phyloP scores from a whole-genome alignment of 2,797 vertebrate genomes.

The Glossophaga mutica region DNA sequence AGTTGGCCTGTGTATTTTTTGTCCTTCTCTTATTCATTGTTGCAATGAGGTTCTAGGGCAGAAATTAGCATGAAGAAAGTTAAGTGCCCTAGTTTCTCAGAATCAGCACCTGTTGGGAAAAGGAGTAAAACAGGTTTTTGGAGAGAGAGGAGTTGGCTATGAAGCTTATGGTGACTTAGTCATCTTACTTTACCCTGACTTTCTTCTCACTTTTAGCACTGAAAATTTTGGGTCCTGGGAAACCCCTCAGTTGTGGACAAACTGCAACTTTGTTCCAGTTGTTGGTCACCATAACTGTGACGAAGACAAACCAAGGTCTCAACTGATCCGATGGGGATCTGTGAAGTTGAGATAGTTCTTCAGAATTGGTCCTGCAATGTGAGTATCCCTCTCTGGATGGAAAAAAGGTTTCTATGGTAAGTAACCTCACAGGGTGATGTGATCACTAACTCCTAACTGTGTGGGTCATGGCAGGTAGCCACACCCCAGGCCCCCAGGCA shows the following conservation, averaged over 20 bases:
- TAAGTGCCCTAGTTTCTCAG: background rate
- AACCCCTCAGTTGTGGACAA: background rate
- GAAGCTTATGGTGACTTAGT: background rate
- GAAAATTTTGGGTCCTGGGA: background rate
- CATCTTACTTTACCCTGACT: background rate
- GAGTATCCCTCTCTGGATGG: background rate
- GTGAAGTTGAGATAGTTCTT: background rate
- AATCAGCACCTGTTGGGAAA: background rate
- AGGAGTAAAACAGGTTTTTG: background rate
- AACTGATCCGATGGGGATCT: background rate
- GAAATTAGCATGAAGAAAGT: background rate
- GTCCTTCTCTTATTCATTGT: background rate
- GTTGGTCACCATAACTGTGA: background rate
- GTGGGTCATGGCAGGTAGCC: background rate
- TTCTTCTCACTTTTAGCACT: background rate
- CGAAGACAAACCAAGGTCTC: background rate
- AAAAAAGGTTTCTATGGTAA: background rate
- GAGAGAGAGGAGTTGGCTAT: background rate
- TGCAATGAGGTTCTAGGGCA: background rate
- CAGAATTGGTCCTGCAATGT: background rate
- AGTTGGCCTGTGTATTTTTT: background rate
- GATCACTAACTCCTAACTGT: background rate
- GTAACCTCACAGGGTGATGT: background rate
- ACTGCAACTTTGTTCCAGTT: background rate
- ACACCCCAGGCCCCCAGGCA: background rate